These are phyloP conservation scores for Sebastes taczanowskii DNA, from an alignment of 2,797 vertebrate species.

Conservation along the genomic window DNA sequence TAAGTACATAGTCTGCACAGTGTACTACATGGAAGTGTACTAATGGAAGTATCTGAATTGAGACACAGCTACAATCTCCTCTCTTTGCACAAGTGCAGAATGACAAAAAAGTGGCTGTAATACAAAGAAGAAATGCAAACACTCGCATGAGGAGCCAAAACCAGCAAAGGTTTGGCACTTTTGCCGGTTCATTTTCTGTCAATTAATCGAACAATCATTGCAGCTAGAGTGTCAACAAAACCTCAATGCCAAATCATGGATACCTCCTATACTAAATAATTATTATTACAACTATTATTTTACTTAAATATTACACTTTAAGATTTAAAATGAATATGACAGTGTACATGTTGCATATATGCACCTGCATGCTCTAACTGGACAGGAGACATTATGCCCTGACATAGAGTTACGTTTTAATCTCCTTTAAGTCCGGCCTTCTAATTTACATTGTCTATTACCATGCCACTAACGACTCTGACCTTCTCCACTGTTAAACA, in stretches of 20 bases:
- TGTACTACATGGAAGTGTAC: no score
- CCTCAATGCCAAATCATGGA: background rate
- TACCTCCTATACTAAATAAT: background rate
- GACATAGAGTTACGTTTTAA: slow-evolving; percentile 52
- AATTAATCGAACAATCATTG: background rate
- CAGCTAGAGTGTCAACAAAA: background rate
- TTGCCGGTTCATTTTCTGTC: fast-evolving
- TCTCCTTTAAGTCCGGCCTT: slow-evolving; percentile 56
- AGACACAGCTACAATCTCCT: no score
- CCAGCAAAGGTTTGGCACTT: background rate
- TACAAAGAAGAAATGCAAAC: background rate
- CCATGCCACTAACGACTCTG: slow-evolving; percentile 71
- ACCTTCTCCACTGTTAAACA: slow-evolving; percentile 73
- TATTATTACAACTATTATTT: background rate
- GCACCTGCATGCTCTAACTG: slow-evolving; percentile 4
- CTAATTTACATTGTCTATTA: slow-evolving; percentile 72
- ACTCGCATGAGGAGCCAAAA: background rate
- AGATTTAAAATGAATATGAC: background rate
- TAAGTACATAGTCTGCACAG: no score
- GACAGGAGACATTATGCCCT: slow-evolving; percentile 26
- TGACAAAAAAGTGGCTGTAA: background rate
- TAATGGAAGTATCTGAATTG: no score
- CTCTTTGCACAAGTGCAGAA: background rate
- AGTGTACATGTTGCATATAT: background rate
- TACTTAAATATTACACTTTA: background rate